Percentiles rank a stretch among this genome's conserved stretches.
Conservation (phyloP, 2,797 vertebrate genomes). For the Lepus townsendii region DNA sequence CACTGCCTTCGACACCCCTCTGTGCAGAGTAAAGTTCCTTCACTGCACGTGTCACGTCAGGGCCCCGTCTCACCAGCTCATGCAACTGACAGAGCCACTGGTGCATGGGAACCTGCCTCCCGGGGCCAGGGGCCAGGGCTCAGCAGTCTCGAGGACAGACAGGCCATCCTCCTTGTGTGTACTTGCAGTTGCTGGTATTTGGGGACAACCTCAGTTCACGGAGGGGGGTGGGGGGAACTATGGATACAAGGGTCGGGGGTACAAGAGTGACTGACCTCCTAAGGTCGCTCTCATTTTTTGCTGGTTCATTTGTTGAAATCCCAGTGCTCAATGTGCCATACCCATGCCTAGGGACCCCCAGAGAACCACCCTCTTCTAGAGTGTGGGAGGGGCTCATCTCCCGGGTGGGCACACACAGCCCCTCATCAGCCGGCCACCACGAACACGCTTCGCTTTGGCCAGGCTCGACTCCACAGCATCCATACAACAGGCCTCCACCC, state of each 20-base stretch:
- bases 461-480: neutral
- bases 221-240: neutral
- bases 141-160: neutral
- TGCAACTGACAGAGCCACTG: neutral
- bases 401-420: neutral
- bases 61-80: neutral
- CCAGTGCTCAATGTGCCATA: neutral
- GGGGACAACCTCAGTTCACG: neutral
- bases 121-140: neutral
- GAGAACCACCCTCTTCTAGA: neutral
- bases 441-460: neutral
- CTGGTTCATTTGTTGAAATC: neutral
- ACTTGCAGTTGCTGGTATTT: neutral
- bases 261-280: neutral
- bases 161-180: neutral
- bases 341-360: neutral
- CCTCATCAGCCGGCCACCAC: neutral
- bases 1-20: neutral
- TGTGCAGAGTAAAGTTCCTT: neutral
- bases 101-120: neutral
- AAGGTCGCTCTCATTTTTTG: neutral
- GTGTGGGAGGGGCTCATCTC: neutral
- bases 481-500: fast-evolving
- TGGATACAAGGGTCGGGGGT: fast-evolving
- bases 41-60: neutral